Evolutionary conservation across 2,888 invertebrate genomes (phyloP), one percentile per base, ranked within the genome.

Genomic region (Drosophila anomelani): DNA sequence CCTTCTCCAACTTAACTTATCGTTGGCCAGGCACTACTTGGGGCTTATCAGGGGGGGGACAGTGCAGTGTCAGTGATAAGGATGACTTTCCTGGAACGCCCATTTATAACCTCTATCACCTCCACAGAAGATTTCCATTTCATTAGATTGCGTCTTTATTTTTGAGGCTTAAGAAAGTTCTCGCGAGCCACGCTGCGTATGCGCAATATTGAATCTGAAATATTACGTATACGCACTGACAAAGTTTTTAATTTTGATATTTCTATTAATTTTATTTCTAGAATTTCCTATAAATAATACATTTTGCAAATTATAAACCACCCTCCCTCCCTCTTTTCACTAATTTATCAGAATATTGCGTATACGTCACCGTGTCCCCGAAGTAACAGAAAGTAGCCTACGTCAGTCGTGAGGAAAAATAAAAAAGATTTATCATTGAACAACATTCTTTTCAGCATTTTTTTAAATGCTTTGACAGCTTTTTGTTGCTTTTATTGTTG

Each of bases 401-500:
- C 68, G 68, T 68, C 69, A 69, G 69, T 36, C 26, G 51, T 20
- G 17, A 23, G 20, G 17, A 2, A 13, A 36, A n/a, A 20, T 20
- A 17, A 26, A 7, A 26, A 49, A 56, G 47, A 68, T 68, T 68
- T 68, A 68, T 68, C 68, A 68, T 69, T 57, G 49, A 17, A 7
- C n/a, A 2, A 56, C 69, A 84, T 69, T 60, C 55, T 78, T 73
- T 84, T 73, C 64, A 71, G 68, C 83, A 76, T 80, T 76, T 80
- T 29, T 29, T 29, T 54, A 38, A 59, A 36, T 59, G 41, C 49
- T 69, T 17, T 75, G 62, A 51, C 69, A 75, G 56, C 32, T 51
- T 47, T 60, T 70, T 76, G 69, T 64, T 83, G 39, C n/a, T 41
- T 17, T 47, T 47, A n/a, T 62, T 78, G 20, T 23, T 10, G 20